Percentiles rank a stretch among this genome's conserved stretches.
phyloP scores from a whole-genome alignment of 2,113 vertebrate species.

The Amazona guildingii region DNA sequence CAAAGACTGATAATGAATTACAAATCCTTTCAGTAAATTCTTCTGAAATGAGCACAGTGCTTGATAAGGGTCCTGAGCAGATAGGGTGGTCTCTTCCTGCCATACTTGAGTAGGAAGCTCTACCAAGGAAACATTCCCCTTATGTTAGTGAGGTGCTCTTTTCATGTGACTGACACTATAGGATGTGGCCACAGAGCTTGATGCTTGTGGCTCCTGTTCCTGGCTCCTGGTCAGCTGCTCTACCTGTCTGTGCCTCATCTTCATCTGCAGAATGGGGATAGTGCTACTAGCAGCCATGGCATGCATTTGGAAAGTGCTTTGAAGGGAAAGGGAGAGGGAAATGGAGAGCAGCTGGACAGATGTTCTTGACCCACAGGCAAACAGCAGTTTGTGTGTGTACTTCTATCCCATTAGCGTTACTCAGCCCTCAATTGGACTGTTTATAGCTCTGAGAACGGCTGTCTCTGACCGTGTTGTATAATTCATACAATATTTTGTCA shows the following conservation, averaged over 20 bases:
- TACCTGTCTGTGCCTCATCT: rapidly evolving
- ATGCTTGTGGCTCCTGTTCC: background rate
- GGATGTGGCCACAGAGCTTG: background rate
- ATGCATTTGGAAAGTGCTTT: background rate
- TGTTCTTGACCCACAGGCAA: background rate
- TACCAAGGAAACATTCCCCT: background rate
- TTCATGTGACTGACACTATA: background rate
- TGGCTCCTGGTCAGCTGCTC: background rate
- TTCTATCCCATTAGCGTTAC: rapidly evolving
- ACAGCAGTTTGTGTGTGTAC: background rate
- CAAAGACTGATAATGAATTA: rapidly evolving
- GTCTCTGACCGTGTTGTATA: background rate
- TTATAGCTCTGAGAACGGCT: background rate
- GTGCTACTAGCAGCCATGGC: rapidly evolving
- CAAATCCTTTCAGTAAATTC: background rate
- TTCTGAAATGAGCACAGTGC: background rate
- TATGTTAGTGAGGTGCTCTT: background rate
- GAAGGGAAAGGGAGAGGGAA: background rate
- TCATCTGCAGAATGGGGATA: background rate
- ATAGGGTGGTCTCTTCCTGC: background rate
- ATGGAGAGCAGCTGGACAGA: rapidly evolving
- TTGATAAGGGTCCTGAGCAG: background rate
- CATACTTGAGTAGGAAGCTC: background rate
- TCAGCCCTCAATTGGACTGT: background rate
- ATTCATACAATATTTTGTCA: background rate